Conservation (phyloP, 2,113 vertebrate species). For the Entosphenus tridentatus region DNA sequence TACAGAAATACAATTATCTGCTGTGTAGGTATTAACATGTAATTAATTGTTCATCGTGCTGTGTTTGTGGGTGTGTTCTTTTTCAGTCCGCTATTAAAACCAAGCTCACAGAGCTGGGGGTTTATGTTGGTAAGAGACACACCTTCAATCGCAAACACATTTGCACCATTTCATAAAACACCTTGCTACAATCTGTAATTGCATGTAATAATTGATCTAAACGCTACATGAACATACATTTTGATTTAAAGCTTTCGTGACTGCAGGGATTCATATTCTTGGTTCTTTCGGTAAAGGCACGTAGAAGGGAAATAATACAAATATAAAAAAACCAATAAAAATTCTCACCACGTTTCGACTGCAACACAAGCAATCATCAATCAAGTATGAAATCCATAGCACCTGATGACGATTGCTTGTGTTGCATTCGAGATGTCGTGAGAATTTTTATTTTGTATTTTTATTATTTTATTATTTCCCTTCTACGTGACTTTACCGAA, state of each 20-base stretch:
- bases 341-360: too few relatives aligned
- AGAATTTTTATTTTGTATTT: too few relatives aligned
- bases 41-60: too few relatives aligned
- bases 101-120: constrained; percentile 81
- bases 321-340: too few relatives aligned
- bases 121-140: constrained; percentile 51
- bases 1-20: too few relatives aligned
- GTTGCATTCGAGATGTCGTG: background rate
- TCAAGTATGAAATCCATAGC: background rate
- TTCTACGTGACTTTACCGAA: too few relatives aligned
- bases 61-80: constrained; percentile 8
- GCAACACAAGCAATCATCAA: constrained; percentile 12
- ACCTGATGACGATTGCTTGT: background rate
- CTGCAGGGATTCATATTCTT: too few relatives aligned
- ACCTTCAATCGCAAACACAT: background rate
- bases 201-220: background rate
- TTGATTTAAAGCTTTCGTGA: constrained; percentile 7
- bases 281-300: too few relatives aligned
- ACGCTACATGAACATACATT: background rate
- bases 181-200: constrained; percentile 17
- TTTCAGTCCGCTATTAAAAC: constrained; percentile 76
- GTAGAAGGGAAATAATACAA: too few relatives aligned
- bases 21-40: too few relatives aligned
- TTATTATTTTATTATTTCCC: too few relatives aligned
- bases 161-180: background rate